Evolutionary conservation across 1,140 invertebrate genomes (phyloP), one percentile per base, ranked within the genome.

Genomic region (Eupeodes corollae): DNA sequence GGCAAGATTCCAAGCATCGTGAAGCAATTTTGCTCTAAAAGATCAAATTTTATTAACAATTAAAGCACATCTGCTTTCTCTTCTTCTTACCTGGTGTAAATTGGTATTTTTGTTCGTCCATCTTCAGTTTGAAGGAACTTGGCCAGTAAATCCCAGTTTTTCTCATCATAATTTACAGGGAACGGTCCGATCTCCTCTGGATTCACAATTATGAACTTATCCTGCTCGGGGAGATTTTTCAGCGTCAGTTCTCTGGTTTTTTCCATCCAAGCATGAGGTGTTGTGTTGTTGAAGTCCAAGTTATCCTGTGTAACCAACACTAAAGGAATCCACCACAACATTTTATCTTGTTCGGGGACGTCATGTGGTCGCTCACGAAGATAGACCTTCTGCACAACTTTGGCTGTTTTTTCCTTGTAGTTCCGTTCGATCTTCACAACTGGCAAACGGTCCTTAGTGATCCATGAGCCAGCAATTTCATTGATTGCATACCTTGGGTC

Each of bases 131-230:
- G 73, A 3, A 88, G 63, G 57, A 73, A 86, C 2, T 75, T 57
- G 0, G 79, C 73, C 2, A 90, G 59, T 51, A 86, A 73, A 50
- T 80, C 75, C 88, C 87, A 90, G 58, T 88, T 89, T n/a, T 73
- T 59, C 6, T 64, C 50, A 52, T 90, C 87, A 58, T 90, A 90
- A 56, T 89, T 88, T 0, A 90, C 86, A 6, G 84, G 79, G 59
- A 83, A 89, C 46, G 86, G 84, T 1, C 82, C 83, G 54, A 86
- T 84, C 68, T 86, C 84, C 50, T 85, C 83, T n/a, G 82, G 83
- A 68, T 88, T 88, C 1, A 85, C 71, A 35, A 88, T 79, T 39
- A 87, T 75, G 51, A 85, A 86, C 26, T 76, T 55, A 15, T 81
- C 63, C 16, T 69, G 67, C 11, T 55, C 52, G 1, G 79, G 75